Evolutionary conservation across 1,140 invertebrate species (phyloP).

Genomic region (Sesamia nonagrioides): DNA sequence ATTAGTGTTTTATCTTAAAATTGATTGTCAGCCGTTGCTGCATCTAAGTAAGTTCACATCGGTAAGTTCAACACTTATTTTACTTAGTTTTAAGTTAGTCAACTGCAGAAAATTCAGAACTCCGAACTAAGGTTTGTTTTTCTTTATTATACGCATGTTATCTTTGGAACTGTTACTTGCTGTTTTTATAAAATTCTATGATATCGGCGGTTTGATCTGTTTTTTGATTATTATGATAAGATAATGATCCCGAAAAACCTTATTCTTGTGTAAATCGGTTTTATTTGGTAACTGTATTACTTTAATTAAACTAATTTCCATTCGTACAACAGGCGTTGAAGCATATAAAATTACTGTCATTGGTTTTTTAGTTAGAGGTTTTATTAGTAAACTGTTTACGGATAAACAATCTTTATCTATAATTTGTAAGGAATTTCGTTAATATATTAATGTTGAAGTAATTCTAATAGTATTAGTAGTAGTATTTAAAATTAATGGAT

Average conservation of each 20-base stretch:
- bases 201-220: not conserved
- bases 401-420: too few species aligned
- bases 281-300: not conserved
- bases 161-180: not conserved
- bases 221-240: not conserved
- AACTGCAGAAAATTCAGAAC: not conserved
- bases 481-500: too few species aligned
- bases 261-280: conserved; percentile 22
- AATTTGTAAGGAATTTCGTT: too few species aligned
- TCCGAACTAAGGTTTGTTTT: not conserved
- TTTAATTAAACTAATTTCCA: too few species aligned
- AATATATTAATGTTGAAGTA: too few species aligned
- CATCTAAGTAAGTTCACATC: not conserved
- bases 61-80: conserved; percentile 2
- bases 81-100: not conserved
- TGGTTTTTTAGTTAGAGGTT: too few species aligned
- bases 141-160: conserved; percentile 18
- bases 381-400: too few species aligned
- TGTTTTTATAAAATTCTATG: not conserved
- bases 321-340: too few species aligned
- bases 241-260: not conserved
- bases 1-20: too few species aligned
- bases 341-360: too few species aligned
- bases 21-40: not conserved
- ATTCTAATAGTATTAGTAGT: too few species aligned